Conservation (phyloP, 2,888 invertebrate species). For the Drosophila nigricruria region DNA sequence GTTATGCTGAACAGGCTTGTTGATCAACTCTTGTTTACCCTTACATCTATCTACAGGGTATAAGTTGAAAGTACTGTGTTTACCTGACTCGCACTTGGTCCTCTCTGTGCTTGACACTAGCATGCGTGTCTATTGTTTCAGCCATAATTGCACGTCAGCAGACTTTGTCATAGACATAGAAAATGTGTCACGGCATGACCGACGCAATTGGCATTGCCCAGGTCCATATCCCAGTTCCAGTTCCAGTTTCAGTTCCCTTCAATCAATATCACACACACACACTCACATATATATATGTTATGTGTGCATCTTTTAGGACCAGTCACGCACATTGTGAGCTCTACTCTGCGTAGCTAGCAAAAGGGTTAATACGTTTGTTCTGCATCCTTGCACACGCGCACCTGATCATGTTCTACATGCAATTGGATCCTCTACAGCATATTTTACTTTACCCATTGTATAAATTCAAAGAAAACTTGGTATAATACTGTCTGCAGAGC, state of each 20-base stretch:
- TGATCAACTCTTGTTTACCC: not conserved
- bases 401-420: conserved; percentile 6
- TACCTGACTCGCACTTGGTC: conserved; percentile 8
- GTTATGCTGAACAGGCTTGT: too few relatives aligned
- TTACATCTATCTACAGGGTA: not conserved
- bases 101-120: conserved; percentile 7
- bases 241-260: conserved; percentile 8
- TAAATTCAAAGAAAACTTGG: not conserved
- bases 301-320: conserved; percentile 16
- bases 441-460: not conserved
- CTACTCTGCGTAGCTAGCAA: conserved; percentile 4
- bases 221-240: not conserved
- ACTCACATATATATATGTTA: not conserved
- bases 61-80: conserved; percentile 2
- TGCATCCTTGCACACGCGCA: conserved; percentile 19
- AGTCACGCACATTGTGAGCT: conserved; percentile 32
- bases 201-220: conserved; percentile 27
- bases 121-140: conserved; percentile 49
- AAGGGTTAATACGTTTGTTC: conserved; percentile 1
- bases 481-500: not conserved
- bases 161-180: conserved; percentile 40
- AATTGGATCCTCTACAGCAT: conserved; percentile 4
- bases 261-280: not conserved
- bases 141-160: conserved; percentile 38
- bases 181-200: conserved; percentile 25